Percentiles rank a stretch among this genome's conserved stretches.
phyloP scores from a whole-genome alignment of 2,888 invertebrate genomes.

The Eristalis tenax region DNA sequence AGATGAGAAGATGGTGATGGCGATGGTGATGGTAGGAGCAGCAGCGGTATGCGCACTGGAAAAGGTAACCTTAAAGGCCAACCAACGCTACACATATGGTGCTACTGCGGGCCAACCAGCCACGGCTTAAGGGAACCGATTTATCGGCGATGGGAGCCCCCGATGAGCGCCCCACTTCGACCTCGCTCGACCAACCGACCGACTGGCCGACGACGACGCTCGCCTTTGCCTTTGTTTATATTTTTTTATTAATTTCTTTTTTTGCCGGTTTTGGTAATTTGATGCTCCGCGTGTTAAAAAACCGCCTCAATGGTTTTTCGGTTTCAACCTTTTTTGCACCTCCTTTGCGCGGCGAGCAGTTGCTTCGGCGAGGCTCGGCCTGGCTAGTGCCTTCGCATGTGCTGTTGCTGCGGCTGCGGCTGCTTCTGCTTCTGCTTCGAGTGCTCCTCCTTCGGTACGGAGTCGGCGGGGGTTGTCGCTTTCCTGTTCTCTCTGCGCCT shows the following conservation, averaged over 20 bases:
- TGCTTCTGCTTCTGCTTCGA: background rate
- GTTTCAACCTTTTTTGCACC: conserved; percentile 76
- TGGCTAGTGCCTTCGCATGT: background rate
- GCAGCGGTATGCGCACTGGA: conserved; percentile 43
- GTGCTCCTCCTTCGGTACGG: background rate
- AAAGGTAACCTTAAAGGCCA: conserved; percentile 67
- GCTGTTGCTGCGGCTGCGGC: conserved; percentile 9
- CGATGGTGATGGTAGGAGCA: background rate
- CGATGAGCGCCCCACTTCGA: conserved; percentile 27
- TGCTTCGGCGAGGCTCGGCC: background rate
- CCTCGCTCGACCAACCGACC: background rate
- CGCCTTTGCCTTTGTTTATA: conserved; percentile 34
- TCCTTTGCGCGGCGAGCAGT: conserved; percentile 36
- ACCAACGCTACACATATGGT: conserved; percentile 65
- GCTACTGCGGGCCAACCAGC: conserved; percentile 50
- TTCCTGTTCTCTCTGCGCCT: background rate
- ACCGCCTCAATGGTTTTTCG: conserved; percentile 77
- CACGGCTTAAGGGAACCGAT: background rate
- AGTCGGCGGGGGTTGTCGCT: background rate
- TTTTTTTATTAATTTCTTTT: conserved; percentile 72
- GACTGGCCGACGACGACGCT: background rate
- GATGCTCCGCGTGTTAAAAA: conserved; percentile 78
- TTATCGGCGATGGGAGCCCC: conserved; percentile 42
- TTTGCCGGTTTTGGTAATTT: conserved; percentile 75
- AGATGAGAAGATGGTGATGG: no score